Base-by-base conservation (phyloP, 1,140 invertebrate genomes). In the Alviniconcha marisindica region DNA sequence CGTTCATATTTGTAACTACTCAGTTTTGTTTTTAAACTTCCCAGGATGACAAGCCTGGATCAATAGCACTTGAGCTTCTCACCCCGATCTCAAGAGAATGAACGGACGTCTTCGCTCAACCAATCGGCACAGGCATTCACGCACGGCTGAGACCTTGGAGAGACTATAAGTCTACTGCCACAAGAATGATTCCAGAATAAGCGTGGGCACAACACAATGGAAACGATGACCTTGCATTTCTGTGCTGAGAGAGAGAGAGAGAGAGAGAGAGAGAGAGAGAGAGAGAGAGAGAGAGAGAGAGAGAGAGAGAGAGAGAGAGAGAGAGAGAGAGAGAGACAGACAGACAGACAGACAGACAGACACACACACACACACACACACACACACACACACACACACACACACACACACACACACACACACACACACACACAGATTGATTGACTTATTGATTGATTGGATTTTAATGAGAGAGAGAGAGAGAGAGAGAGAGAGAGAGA, bases 261-360 rank as follows among this genome's bases (percentile, higher is more conserved):
- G 21, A 51, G 48, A 51, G 21, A 51, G 48, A 51, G 21, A 51
- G 48, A 51, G 21, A 51, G 48, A 21, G 48, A 51, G 48, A 51
- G 48, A 51, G 48, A 51, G 21, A 51, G 48, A 51, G 21, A 51
- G 48, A 51, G 21, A 51, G 48, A 51, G 21, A 51, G 48, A 51
- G 21, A 51, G 48, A 21, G 48, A 51, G 48, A 51, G 48, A 51
- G 48, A 51, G 10, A 51, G 48, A 51, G 10, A 51, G 48, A 51
- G 10, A 51, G 48, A 51, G 10, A 60, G 56, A 60, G 10, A 60
- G 56, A 14, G 10, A n/a, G 56, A 60, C 56, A 60, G 56, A 60
- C 56, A 60, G 24, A 60, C 56, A 60, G 10, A 60, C 56, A n/a
- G 56, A 60, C 56, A 60, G 56, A 60, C 56, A 60, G 56, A 60